phyloP scores from a whole-genome alignment of 2,888 invertebrate genomes.

The Abrostola triplasia region DNA sequence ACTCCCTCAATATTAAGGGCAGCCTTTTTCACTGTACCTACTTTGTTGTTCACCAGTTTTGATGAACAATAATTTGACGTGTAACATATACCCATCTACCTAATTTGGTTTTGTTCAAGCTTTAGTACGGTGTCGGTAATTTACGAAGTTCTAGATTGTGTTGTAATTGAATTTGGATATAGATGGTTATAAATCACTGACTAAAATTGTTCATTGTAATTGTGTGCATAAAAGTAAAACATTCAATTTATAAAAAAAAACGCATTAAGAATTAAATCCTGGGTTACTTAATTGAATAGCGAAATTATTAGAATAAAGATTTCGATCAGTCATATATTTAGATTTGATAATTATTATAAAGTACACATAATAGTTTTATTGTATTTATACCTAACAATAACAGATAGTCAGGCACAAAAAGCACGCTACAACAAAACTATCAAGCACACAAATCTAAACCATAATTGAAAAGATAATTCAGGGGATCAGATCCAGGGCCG shows the following conservation, averaged over 20 bases:
- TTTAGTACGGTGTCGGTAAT: neutral
- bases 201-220: too few relatives aligned
- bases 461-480: slow-evolving; percentile 48
- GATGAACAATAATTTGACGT: slow-evolving; percentile 37
- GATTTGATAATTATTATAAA: too few relatives aligned
- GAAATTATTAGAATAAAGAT: too few relatives aligned
- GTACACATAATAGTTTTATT: neutral
- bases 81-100: slow-evolving; percentile 14
- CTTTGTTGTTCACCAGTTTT: slow-evolving; percentile 40
- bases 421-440: slow-evolving; percentile 29
- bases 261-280: too few relatives aligned
- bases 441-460: slow-evolving; percentile 21
- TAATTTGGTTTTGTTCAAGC: slow-evolving; percentile 24
- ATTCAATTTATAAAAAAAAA: too few relatives aligned
- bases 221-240: too few relatives aligned
- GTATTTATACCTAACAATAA: neutral
- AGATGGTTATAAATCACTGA: neutral
- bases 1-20: slow-evolving; percentile 58
- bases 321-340: too few relatives aligned
- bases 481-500: slow-evolving; percentile 29
- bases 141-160: neutral
- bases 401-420: slow-evolving; percentile 7
- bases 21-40: slow-evolving; percentile 48
- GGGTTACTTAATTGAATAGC: too few relatives aligned
- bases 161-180: slow-evolving; percentile 1